phyloP scores from a whole-genome alignment of 2,113 vertebrate species.

The Brienomyrus longianalis region DNA sequence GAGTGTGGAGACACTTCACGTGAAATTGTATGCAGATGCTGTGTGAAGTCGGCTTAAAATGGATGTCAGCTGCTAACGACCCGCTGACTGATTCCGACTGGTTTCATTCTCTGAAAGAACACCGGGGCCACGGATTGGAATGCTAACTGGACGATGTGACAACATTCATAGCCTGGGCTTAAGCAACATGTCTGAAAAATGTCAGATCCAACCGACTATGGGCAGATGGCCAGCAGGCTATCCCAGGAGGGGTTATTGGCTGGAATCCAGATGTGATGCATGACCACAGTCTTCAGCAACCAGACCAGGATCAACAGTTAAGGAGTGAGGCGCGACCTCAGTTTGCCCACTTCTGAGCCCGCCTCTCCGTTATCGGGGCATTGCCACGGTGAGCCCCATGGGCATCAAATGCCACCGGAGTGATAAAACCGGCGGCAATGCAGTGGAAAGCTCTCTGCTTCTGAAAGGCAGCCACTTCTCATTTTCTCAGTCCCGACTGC shows the following conservation, averaged over 20 bases:
- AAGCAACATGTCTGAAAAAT: background rate
- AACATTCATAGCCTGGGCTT: background rate
- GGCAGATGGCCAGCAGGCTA: background rate
- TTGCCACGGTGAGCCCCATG: background rate
- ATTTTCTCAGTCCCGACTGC: background rate
- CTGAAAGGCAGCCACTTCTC: background rate
- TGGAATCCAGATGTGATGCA: background rate
- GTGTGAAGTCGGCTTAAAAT: background rate
- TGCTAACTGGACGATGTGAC: background rate
- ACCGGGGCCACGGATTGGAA: background rate
- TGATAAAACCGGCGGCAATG: background rate
- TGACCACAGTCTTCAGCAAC: background rate
- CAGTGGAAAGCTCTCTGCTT: background rate
- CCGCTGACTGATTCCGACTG: background rate
- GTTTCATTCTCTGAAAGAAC: background rate
- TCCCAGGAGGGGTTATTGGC: background rate
- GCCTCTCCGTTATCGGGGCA: background rate
- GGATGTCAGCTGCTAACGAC: background rate
- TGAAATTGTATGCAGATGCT: background rate
- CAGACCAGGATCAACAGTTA: background rate
- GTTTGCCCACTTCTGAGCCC: background rate
- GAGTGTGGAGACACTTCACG: background rate
- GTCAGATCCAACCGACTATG: background rate
- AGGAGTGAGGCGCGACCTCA: background rate
- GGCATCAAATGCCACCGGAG: background rate